phyloP scores from a whole-genome alignment of 2,888 invertebrate species.

The Catocala sponsa region DNA sequence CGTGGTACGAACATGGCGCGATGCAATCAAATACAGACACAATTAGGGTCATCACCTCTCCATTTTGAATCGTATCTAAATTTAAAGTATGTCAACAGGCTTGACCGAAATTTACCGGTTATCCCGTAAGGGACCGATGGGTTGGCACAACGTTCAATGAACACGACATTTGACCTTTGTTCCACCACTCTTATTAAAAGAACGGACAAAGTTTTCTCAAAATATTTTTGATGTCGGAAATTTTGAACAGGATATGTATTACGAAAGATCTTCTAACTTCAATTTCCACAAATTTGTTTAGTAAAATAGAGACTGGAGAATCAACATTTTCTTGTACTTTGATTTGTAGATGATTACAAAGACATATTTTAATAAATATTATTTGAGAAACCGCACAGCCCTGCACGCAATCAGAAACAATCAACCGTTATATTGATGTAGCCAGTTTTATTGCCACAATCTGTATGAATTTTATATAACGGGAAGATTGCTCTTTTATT shows the following conservation, averaged over 20 bases:
- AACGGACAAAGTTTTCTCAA: too few relatives aligned
- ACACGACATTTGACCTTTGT: conserved; percentile 17
- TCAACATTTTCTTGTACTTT: too few relatives aligned
- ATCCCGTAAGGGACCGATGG: conserved; percentile 3
- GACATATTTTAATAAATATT: conserved; percentile 15
- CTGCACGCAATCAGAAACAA: conserved; percentile 60
- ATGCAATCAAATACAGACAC: conserved; percentile 39
- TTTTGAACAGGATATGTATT: too few relatives aligned
- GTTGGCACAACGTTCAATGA: conserved; percentile 16
- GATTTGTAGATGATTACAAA: not conserved
- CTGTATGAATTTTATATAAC: conserved; percentile 73
- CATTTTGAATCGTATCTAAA: conserved; percentile 1
- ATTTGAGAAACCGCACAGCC: conserved; percentile 34
- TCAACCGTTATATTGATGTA: conserved; percentile 66
- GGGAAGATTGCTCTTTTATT: conserved; percentile 57
- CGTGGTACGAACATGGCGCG: conserved; percentile 37
- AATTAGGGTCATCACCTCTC: conserved; percentile 35
- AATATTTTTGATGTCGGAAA: too few relatives aligned
- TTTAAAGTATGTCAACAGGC: not conserved
- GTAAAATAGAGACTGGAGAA: too few relatives aligned
- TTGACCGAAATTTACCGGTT: not conserved
- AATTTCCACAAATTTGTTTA: too few relatives aligned
- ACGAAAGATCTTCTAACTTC: too few relatives aligned
- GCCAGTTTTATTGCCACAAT: conserved; percentile 69
- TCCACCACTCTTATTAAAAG: not conserved